Evolutionary conservation across 2,888 invertebrate species (phyloP), one percentile per base, ranked within the genome.

Genomic region (Artemia sinica): DNA sequence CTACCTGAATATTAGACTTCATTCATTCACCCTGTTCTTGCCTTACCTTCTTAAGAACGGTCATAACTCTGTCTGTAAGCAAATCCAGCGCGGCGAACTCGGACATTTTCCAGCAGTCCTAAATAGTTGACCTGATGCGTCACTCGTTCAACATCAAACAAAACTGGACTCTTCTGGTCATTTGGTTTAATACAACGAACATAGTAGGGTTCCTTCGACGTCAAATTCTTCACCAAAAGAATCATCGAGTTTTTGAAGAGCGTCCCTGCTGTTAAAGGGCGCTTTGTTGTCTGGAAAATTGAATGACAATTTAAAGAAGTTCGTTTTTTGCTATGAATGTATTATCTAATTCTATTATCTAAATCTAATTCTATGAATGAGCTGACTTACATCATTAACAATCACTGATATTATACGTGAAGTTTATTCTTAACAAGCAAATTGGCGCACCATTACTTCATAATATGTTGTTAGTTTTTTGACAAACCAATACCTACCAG

Each of bases 171-270:
- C 81, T 97, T 97, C 68, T 89, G 83, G 75, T 95, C 92, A 79
- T 96, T 97, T 49, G 97, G 97, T 76, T 97, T 97, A 75, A 97
- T 87, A 78, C 97, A 97, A 71, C 97, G 86, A 72, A 97, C 91
- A 80, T 97, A 97, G 81, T 91, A 93, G 0, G 95, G 95, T 77
- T 93, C 93, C 81, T 95, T 97, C 77, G 85, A 88, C 66, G 87
- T 85, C 73, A 97, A 81, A 65, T 92, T 95, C 69, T 86, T 82
- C 58, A 94, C 93, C 70, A 97, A 82, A 66, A 90, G 86, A 48
- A 88, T 80, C 91, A 97, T 97, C 1, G 95, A 96, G 77, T 86
- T 89, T 78, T 94, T 92, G 83, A 97, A 97, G 69, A 93, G 80
- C 0, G 90, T 89, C 48, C 94, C 96, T 6, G 96, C 95, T 0